Conservation (phyloP, 2,888 invertebrate species). For the Pardosa pseudoannulata region DNA sequence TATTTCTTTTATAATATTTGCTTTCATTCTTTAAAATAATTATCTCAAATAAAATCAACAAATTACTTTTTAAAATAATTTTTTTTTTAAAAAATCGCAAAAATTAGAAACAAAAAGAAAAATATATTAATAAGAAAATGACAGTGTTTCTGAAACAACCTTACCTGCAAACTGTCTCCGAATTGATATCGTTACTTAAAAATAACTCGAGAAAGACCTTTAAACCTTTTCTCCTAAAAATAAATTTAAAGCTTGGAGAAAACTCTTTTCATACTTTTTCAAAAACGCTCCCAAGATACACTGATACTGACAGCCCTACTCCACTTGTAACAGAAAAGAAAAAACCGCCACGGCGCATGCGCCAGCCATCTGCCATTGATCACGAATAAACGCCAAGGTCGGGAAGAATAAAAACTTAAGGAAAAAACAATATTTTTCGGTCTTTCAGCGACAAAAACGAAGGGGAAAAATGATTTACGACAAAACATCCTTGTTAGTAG, state of each 20-base stretch:
- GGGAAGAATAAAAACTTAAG: conserved; percentile 31
- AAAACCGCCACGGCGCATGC: conserved; percentile 33
- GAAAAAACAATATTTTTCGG: conserved; percentile 23
- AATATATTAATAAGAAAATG: no score
- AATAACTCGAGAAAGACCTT: neutral
- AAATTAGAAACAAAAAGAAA: no score
- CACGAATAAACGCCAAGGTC: conserved; percentile 52
- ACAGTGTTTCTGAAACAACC: no score
- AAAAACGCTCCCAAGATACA: conserved; percentile 2
- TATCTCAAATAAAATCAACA: no score
- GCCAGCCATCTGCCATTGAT: conserved; percentile 34
- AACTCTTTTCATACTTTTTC: neutral
- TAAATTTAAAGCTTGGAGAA: neutral
- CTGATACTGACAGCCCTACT: neutral
- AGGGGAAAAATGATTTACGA: conserved; percentile 4
- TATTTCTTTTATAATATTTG: no score
- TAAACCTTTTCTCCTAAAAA: neutral
- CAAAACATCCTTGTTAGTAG: neutral
- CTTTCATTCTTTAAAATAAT: no score
- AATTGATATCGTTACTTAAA: neutral
- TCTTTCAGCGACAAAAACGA: conserved; percentile 17
- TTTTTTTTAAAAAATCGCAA: no score
- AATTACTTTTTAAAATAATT: no score
- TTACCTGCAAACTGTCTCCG: no score
- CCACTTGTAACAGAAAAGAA: neutral